phyloP scores from a whole-genome alignment of 2,888 invertebrate species.

The Sinodicranocentrus sp. region DNA sequence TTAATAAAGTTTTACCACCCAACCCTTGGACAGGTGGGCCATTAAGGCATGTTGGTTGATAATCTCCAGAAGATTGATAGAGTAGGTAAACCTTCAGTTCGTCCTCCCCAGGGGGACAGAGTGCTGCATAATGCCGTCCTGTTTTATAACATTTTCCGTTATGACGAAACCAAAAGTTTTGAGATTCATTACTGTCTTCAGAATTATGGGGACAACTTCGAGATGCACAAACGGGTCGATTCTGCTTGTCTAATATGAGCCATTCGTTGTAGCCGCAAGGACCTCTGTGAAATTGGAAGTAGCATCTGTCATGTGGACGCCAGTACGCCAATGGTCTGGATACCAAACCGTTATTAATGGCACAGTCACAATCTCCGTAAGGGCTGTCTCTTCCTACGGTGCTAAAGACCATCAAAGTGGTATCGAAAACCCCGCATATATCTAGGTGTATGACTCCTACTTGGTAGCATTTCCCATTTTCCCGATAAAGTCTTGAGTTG shows the following conservation, averaged over 20 bases:
- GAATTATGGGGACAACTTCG: conserved; percentile 19
- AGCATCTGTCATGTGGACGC: conserved; percentile 39
- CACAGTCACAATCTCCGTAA: conserved; percentile 46
- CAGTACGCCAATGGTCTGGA: conserved; percentile 40
- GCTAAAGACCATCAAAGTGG: conserved; percentile 18
- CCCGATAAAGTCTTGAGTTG: neutral
- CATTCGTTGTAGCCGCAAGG: conserved; percentile 46
- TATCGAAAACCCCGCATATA: no score
- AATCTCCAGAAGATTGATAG: conserved; percentile 12
- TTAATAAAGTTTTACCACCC: conserved; percentile 11
- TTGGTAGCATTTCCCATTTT: conserved; percentile 37
- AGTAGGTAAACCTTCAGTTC: conserved; percentile 32
- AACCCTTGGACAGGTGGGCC: conserved; percentile 3
- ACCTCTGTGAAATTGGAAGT: conserved; percentile 19
- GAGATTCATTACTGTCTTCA: neutral
- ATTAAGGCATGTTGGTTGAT: neutral
- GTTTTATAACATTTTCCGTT: conserved; percentile 58
- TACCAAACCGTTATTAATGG: neutral
- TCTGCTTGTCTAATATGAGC: conserved; percentile 24
- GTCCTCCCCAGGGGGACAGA: conserved; percentile 9
- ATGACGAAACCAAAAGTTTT: conserved; percentile 54
- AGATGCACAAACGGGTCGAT: conserved; percentile 18
- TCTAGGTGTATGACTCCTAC: neutral
- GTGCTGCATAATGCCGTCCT: conserved; percentile 24
- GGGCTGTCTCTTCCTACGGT: neutral